phyloP scores from a whole-genome alignment of 2,888 invertebrate species.

The Urechis unicinctus region DNA sequence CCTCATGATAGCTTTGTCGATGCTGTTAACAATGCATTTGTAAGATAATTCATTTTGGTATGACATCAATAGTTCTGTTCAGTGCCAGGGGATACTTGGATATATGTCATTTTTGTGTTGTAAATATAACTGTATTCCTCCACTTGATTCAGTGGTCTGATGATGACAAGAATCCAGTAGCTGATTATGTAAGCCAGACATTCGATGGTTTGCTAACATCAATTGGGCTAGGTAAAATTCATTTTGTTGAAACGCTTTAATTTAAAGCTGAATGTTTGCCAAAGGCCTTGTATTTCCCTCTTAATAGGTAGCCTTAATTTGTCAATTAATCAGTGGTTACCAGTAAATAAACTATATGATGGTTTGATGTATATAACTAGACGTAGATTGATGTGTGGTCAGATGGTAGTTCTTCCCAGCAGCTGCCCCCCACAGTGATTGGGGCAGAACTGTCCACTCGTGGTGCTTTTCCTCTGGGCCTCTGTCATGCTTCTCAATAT shows the following conservation, averaged over 20 bases:
- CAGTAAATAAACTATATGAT: too few species aligned
- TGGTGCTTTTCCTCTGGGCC: constrained; percentile 85
- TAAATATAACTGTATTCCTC: background rate
- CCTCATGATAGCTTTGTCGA: constrained; percentile 78
- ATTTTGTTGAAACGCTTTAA: background rate
- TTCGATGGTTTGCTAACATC: constrained; percentile 10
- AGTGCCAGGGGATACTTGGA: too few species aligned
- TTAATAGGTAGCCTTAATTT: too few species aligned
- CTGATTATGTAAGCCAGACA: constrained; percentile 7
- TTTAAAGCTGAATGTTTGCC: too few species aligned
- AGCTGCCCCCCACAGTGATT: constrained; percentile 67
- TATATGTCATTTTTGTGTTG: background rate
- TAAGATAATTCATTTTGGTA: constrained; percentile 52
- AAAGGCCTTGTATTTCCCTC: too few species aligned
- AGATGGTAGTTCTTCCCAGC: constrained; percentile 45
- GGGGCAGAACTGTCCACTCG: constrained; percentile 60
- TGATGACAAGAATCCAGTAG: constrained; percentile 9
- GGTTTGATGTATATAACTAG: background rate
- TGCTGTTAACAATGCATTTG: constrained; percentile 78
- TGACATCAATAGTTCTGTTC: too few species aligned
- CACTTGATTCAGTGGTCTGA: constrained; percentile 15
- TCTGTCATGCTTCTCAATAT: constrained; percentile 83
- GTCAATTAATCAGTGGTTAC: too few species aligned
- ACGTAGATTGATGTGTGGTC: background rate
- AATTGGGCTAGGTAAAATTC: constrained; percentile 12